Evolutionary conservation across 2,888 invertebrate species (phyloP).

Genomic region (Eucriotettix oculatus): DNA sequence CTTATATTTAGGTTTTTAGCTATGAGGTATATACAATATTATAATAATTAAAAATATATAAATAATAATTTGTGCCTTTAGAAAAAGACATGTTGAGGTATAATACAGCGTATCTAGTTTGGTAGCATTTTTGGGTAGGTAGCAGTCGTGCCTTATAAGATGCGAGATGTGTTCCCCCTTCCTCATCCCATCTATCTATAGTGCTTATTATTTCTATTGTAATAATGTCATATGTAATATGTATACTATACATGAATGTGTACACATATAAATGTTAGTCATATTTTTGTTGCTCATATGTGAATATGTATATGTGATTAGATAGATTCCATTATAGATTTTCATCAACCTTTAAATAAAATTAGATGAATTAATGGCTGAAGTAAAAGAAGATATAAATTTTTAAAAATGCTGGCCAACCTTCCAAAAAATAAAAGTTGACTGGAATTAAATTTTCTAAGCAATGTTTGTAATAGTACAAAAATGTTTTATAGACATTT

Average conservation of each 20-base stretch:
- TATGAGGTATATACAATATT: constrained; percentile 5
- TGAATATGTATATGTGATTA: background rate
- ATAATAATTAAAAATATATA: background rate
- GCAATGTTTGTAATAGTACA: constrained; percentile 3
- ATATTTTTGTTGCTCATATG: background rate
- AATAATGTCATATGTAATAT: background rate
- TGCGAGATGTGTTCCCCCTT: background rate
- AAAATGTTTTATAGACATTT: constrained; percentile 7
- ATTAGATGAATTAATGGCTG: background rate
- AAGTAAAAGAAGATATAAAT: background rate
- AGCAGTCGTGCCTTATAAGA: constrained; percentile 7
- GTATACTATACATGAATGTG: background rate
- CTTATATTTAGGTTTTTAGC: constrained; percentile 5
- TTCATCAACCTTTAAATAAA: background rate
- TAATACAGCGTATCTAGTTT: constrained; percentile 2
- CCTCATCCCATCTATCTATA: background rate
- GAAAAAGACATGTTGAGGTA: constrained; percentile 5
- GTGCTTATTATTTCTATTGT: background rate
- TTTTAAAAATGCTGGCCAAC: constrained; percentile 7
- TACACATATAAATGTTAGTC: background rate
- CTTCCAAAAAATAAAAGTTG: constrained; percentile 4
- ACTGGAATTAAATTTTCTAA: background rate
- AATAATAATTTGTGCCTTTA: constrained; percentile 9
- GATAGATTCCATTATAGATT: background rate
- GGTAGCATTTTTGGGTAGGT: constrained; percentile 7